These are phyloP conservation scores for Atrina japonica DNA, from an alignment of 2,888 invertebrate genomes.

Conservation along the genomic window DNA sequence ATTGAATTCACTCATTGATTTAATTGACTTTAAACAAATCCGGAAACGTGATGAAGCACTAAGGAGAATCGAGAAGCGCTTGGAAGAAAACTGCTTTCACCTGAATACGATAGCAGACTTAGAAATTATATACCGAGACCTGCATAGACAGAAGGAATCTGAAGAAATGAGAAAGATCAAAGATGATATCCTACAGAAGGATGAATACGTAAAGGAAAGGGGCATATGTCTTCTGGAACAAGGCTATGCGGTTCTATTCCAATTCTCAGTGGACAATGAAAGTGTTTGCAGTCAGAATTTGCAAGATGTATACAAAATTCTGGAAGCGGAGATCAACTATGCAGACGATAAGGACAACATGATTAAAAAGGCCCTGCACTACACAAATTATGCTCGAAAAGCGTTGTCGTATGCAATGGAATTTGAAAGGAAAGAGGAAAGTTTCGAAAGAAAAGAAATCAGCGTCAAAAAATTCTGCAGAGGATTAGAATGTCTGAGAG, in stretches of 20 bases:
- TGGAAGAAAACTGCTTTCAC: not conserved
- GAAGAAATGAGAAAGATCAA: not conserved
- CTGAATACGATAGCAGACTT: slow-evolving; percentile 1
- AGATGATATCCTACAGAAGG: not conserved
- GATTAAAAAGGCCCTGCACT: not conserved
- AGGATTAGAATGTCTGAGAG: too few relatives aligned
- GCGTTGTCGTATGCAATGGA: not conserved
- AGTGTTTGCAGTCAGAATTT: not conserved
- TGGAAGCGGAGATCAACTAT: not conserved
- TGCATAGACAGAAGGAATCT: not conserved
- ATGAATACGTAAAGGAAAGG: not conserved
- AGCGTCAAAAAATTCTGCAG: too few relatives aligned
- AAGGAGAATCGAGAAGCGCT: not conserved
- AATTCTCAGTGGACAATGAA: not conserved
- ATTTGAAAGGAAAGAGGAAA: not conserved
- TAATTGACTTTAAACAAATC: too few relatives aligned
- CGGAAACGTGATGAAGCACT: not conserved
- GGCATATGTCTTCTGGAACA: slow-evolving; percentile 7
- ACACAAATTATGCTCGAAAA: not conserved
- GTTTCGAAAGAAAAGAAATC: not conserved
- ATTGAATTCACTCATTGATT: too few relatives aligned
- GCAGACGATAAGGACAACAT: not conserved
- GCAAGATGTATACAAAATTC: not conserved
- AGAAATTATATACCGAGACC: not conserved
- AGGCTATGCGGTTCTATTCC: slow-evolving; percentile 2